Base-by-base conservation (phyloP, 1,140 invertebrate genomes). In the Phortica variegata region DNA sequence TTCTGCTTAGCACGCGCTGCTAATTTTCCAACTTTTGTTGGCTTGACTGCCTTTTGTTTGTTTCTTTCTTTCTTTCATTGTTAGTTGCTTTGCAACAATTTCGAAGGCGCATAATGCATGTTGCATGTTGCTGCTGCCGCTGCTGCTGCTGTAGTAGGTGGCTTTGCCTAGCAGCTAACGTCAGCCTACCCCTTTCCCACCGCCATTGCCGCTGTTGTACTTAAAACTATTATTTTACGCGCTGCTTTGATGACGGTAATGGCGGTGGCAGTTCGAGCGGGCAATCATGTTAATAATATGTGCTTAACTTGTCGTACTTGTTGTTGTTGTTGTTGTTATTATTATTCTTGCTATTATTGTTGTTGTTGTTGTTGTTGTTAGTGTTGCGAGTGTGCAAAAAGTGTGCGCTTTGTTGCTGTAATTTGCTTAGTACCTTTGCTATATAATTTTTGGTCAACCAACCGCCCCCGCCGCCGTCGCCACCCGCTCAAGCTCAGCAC, bases 1-100 rank as follows among this genome's bases (percentile, higher is more conserved):
- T 60, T 68, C n/a, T 69, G 63, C 60, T 68, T 68, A 68, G 63
- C 63, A 68, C 63, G 63, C 63, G 63, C 63, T 68, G 65, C 63
- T 68, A 68, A 68, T 68, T 68, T 68, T 63, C 51, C 54, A 44
- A 59, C 57, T 47, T 49, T 41, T 49, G 60, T 29, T 51, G 50
- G 23, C 23, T 26, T 26, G 23, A 10, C 23, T 26, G 5, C 5
- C 23, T 26, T 26, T 6, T 10, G 10, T 6, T 26, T 26, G 23
- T 26, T 26, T n/a, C n/a, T n/a, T n/a, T n/a, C n/a, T n/a, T n/a
- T n/a, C n/a, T n/a, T 10, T 26, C 10, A 26, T 26, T 26, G 23
- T 26, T 26, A 26, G 5, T 26, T 26, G 54, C 50, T 42, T 59
- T 52, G 40, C 59, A 60, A 54, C 60, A 66, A 66, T 66, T 66